These are phyloP conservation scores for Pseudopipra pipra DNA, from an alignment of 2,113 vertebrate genomes.

Conservation along the genomic window DNA sequence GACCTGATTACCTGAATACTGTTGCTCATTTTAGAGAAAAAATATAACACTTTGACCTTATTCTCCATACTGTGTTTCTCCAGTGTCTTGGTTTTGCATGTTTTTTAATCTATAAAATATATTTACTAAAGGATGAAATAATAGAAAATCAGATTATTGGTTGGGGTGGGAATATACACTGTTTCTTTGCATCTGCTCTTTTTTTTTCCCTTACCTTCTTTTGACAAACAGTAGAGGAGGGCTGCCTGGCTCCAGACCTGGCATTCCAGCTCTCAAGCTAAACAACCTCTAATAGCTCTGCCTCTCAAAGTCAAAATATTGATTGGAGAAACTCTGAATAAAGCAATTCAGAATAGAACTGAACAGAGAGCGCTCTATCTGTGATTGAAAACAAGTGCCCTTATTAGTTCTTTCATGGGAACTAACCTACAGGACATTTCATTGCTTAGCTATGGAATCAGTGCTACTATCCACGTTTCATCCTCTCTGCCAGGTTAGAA, in stretches of 20 bases:
- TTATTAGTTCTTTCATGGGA: slow-evolving; percentile 59
- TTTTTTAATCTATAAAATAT: not conserved
- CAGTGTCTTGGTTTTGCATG: not conserved
- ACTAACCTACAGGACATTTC: slow-evolving; percentile 46
- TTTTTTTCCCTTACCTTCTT: not conserved
- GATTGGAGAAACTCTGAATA: slow-evolving; percentile 61
- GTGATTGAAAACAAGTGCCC: slow-evolving; percentile 63
- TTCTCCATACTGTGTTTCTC: not conserved
- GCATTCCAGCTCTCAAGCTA: slow-evolving; percentile 22
- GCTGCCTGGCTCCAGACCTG: slow-evolving; percentile 13
- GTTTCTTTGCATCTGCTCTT: not conserved
- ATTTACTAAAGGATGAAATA: not conserved
- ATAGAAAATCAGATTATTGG: not conserved
- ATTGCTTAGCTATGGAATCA: slow-evolving; percentile 45
- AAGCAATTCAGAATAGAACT: slow-evolving; percentile 47
- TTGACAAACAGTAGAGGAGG: not conserved
- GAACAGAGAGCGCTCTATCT: slow-evolving; percentile 42
- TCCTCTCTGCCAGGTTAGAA: not conserved
- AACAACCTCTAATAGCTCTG: slow-evolving; percentile 57
- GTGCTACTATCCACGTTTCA: not conserved
- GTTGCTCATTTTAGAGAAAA: not conserved
- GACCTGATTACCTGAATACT: not conserved
- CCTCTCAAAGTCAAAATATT: slow-evolving; percentile 67
- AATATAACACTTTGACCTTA: not conserved
- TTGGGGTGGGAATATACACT: fast-evolving